Evolutionary conservation across 1,140 invertebrate genomes (phyloP), one percentile per base, ranked within the genome.

Genomic region (Hestina assimilis): DNA sequence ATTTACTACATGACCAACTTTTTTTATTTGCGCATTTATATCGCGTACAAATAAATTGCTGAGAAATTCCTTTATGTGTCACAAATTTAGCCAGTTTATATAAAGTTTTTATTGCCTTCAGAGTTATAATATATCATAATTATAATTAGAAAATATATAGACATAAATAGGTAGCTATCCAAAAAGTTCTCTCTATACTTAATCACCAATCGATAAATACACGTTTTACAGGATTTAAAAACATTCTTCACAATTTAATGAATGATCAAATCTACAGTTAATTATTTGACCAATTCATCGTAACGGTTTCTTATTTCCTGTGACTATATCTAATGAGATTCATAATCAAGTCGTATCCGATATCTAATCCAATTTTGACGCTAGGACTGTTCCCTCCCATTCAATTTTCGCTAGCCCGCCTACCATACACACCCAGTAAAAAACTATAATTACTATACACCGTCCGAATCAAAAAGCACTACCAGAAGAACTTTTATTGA

Each of bases 371-470:
- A 71, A 69, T 66, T 68, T 59, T 60, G 56, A 45, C 43, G 58
- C 61, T 55, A 69, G n/a, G 43, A 59, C 20, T 50, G 57, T 57
- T 60, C 56, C 72, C 76, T 63, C 74, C 79, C 75, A 82, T 75
- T 74, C 67, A 72, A 82, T 78, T 77, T 81, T 82, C 73, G 72
- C 78, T 70, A 56, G 57, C 66, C 78, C 73, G 69, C 73, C 71
- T 67, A 75, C 59, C 40, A 63, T 54, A 61, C 56, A 72, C 67
- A 68, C 66, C 64, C 68, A 68, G 50, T 56, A 66, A 82, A 67
- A 72, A 75, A 66, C 59, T 66, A 63, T 80, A 75, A 79, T 81
- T 69, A 68, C 57, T 41, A 60, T 56, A 67, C 51, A 26, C 41
- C 59, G 41, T 45, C 68, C 57, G 72, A 72, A 65, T 74, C 67